Base-by-base conservation (phyloP, 2,797 vertebrate species). In the Characodon lateralis region DNA sequence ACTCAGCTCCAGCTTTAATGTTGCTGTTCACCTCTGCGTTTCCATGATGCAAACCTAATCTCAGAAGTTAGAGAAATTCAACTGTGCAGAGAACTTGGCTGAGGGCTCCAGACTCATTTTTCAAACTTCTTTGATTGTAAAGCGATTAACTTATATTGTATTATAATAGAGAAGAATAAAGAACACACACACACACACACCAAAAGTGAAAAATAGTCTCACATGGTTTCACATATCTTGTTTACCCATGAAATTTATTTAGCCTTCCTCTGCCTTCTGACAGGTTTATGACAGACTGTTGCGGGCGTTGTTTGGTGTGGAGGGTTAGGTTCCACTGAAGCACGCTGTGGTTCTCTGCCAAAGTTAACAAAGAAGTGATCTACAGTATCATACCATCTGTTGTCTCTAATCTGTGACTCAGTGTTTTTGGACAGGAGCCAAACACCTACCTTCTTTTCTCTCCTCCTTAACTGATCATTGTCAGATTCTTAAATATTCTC, bases 361-460 rank as follows among this genome's bases (percentile, higher is more conserved):
- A 94, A 91, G 89, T 87, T 88, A 94, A 94, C 93, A 95, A 92
- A 90, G 85, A 91, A 79, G 78, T 88, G 87, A 88, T 85, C 85
- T 87, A 51, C 72, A 61, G 72, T 79, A 89, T 92, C 88, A 83
- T 87, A 92, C 91, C 92, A 93, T 93, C 92, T 93, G 88, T 84
- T 88, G 86, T 85, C 83, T 83, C 75, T 88, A 89, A 93, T 84
- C 77, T 87, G 83, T 91, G 92, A 94, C 86, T 94, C 89, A 91
- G 50, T 66, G 78, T 59, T 78, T 80, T 82, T 92, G 91, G 92
- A 84, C 39, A 35, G 59, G 73, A 66, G 87, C 91, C 92, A 94
- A 78, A 76, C 76, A 83, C 87, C 89, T 91, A 90, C 82, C 81
- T 71, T 69, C 66, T 26, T 78, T 68, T 80, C 72, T 74, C 6